phyloP scores from a whole-genome alignment of 2,797 vertebrate species.

The Eremophila alpestris region DNA sequence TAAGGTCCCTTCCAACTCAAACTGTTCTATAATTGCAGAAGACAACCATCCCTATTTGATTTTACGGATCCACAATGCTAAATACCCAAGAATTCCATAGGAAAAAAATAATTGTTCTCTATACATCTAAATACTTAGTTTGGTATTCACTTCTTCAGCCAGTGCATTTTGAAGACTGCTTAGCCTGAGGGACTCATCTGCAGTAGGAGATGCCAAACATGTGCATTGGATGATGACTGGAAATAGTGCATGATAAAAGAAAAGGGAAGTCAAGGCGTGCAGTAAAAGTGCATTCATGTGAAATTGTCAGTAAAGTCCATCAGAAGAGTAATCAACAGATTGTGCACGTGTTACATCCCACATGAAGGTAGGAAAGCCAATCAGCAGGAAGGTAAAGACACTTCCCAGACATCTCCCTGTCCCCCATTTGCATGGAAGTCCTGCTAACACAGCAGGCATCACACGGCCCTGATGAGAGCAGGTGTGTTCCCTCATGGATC shows the following conservation, averaged over 20 bases:
- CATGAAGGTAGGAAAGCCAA: slow-evolving; percentile 56
- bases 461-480: slow-evolving; percentile 67
- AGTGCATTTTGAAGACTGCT: neutral
- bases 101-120: neutral
- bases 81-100: neutral
- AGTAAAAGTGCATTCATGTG: neutral
- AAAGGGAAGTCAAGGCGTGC: neutral
- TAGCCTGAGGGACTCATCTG: neutral
- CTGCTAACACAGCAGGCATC: slow-evolving; percentile 65
- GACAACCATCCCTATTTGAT: neutral
- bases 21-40: neutral
- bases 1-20: neutral
- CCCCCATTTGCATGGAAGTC: slow-evolving; percentile 74
- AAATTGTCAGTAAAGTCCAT: slow-evolving; percentile 21
- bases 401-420: slow-evolving; percentile 63
- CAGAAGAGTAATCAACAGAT: slow-evolving; percentile 65
- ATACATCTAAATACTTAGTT: neutral
- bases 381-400: slow-evolving; percentile 54
- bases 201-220: neutral
- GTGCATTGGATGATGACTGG: neutral
- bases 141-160: neutral
- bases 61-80: neutral
- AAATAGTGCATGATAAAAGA: neutral
- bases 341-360: slow-evolving; percentile 42
- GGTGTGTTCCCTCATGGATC: slow-evolving; percentile 62